phyloP scores from a whole-genome alignment of 2,797 vertebrate species.

The Sebastes variabilis region DNA sequence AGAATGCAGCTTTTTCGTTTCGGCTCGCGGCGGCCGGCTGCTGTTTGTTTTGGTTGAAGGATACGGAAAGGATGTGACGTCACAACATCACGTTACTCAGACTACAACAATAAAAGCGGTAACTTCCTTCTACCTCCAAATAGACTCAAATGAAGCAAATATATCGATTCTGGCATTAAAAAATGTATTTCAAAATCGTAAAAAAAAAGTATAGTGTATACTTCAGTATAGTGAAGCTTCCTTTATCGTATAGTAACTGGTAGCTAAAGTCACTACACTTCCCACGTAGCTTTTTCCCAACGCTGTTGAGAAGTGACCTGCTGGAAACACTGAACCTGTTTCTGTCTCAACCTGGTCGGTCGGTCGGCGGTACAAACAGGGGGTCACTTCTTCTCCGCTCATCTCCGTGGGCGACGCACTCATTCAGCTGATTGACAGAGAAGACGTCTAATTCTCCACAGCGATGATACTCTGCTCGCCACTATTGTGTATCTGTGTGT shows the following conservation, averaged over 20 bases:
- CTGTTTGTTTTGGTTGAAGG: too few species aligned
- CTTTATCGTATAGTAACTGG: not conserved
- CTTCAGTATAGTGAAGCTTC: not conserved
- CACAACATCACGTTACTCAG: too few species aligned
- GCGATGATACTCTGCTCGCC: conserved; percentile 34
- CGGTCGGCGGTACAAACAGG: conserved; percentile 3
- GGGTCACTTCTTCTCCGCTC: conserved; percentile 38
- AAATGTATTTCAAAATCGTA: too few species aligned
- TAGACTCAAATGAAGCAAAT: too few species aligned
- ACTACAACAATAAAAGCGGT: too few species aligned
- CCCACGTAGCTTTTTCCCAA: not conserved
- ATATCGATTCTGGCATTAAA: too few species aligned
- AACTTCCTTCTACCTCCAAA: too few species aligned
- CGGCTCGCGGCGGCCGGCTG: too few species aligned
- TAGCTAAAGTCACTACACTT: not conserved
- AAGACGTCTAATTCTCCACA: conserved; percentile 43
- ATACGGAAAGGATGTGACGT: too few species aligned
- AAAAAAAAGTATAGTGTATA: too few species aligned
- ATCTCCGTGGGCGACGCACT: conserved; percentile 6
- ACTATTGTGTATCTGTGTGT: conserved; percentile 25
- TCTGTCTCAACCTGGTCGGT: not conserved
- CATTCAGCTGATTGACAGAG: conserved; percentile 43
- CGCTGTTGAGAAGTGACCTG: not conserved
- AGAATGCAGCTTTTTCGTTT: too few species aligned
- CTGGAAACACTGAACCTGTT: conserved; percentile 9